phyloP scores from a whole-genome alignment of 2,113 vertebrate species.

The Athene noctua region DNA sequence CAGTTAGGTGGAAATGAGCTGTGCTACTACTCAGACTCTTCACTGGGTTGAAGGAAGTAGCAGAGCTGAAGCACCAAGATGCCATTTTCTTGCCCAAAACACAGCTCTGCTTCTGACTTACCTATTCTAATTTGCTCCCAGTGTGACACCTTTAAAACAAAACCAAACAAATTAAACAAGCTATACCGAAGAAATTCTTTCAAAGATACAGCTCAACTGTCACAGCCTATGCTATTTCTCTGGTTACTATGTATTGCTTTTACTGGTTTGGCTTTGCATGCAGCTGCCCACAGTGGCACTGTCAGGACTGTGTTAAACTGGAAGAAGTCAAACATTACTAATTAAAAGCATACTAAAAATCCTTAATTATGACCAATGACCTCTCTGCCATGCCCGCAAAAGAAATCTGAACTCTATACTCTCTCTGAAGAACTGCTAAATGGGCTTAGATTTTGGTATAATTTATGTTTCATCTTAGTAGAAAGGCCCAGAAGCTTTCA shows the following conservation, averaged over 20 bases:
- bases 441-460: neutral
- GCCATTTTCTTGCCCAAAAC: neutral
- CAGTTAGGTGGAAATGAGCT: neutral
- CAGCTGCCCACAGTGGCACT: neutral
- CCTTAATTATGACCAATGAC: neutral
- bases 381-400: neutral
- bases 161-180: neutral
- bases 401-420: neutral
- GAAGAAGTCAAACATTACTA: neutral
- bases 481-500: neutral
- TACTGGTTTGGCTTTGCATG: neutral
- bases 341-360: neutral
- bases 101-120: neutral
- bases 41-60: neutral
- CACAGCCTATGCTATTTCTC: neutral
- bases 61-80: neutral
- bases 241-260: neutral
- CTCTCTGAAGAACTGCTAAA: neutral
- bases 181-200: neutral
- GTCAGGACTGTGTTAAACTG: neutral
- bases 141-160: neutral
- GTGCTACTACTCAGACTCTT: neutral
- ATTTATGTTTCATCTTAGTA: conserved; percentile 19
- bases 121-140: neutral
- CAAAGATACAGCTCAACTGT: neutral